Evolutionary conservation across 2,797 vertebrate species (phyloP).

Genomic region (Pangasius larnaudii): DNA sequence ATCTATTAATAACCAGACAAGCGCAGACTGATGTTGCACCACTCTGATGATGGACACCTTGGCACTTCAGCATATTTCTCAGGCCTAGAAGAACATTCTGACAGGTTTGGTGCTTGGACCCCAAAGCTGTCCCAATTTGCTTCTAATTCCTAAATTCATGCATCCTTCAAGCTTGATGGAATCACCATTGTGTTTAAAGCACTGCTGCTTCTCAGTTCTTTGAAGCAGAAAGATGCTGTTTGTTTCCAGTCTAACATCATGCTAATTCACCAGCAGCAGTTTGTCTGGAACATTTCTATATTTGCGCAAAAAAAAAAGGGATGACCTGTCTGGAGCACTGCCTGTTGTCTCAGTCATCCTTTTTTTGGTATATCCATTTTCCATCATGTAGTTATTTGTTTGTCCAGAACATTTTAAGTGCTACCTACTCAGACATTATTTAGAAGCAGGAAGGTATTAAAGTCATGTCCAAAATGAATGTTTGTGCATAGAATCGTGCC

Average conservation of each 20-base stretch:
- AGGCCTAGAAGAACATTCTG: background rate
- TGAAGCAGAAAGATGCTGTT: background rate
- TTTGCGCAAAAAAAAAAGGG: no score
- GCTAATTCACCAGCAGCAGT: background rate
- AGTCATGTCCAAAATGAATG: background rate
- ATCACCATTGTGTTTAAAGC: no score
- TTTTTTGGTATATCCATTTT: background rate
- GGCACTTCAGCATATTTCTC: conserved; percentile 2
- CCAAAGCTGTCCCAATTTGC: background rate
- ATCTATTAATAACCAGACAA: conserved; percentile 32
- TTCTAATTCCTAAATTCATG: background rate
- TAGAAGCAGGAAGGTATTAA: background rate
- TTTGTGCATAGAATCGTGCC: background rate
- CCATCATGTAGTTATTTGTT: background rate
- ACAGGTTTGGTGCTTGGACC: background rate
- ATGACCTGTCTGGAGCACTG: no score
- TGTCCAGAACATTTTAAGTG: background rate
- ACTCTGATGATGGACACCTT: background rate
- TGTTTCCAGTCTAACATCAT: background rate
- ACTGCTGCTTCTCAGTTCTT: background rate
- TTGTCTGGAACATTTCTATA: background rate
- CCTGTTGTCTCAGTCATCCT: background rate
- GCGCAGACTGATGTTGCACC: background rate
- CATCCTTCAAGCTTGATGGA: background rate
- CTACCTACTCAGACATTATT: background rate